Base-by-base conservation (phyloP, 2,113 vertebrate species). In the Pseudopodoces humilis region DNA sequence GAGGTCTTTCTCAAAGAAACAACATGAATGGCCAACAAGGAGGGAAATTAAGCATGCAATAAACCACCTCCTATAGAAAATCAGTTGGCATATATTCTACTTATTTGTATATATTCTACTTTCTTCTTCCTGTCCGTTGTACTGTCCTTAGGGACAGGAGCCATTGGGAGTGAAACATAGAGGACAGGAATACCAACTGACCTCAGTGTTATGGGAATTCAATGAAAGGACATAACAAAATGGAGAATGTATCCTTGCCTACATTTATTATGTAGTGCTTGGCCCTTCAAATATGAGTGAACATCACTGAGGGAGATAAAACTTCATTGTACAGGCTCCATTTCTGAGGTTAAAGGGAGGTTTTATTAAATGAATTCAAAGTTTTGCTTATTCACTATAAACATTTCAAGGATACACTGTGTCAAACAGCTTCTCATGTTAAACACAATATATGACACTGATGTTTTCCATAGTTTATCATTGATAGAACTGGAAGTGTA, bases 371-470 rank as follows among this genome's bases (percentile, higher is more conserved):
- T 35, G 15, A 93, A 95, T 94, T 92, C 60, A 56, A 92, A 89
- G 70, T 83, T 92, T 84, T 87, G 82, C 86, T 91, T 92, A 82
- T 52, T 74, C 70, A 80, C 30, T 92, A 50, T 95, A 96, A 96
- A 96, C 78, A 92, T 83, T 89, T 95, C 89, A 90, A 92, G 93
- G 84, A 95, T 91, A 93, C 63, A 43, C 82, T 63, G 39, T 91
- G 87, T 95, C 87, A 96, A 92, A 91, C 90, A 94, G 75, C 46
- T 83, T 62, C 78, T 83, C 81, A 74, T 63, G 43, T 92, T 91
- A 76, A 92, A 88, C 78, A 76, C 82, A 69, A 76, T 67, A 47
- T n/a, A 94, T 37, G 78, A 91, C 90, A 95, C 67, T 89, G 84
- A 77, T 49, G 63, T 72, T 92, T 90, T 85, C 83, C 76, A 46